Percentiles rank a stretch among this genome's conserved stretches.
These are phyloP conservation scores for Tipula confusa DNA, from an alignment of 2,888 invertebrate species.

Conservation along the genomic window DNA sequence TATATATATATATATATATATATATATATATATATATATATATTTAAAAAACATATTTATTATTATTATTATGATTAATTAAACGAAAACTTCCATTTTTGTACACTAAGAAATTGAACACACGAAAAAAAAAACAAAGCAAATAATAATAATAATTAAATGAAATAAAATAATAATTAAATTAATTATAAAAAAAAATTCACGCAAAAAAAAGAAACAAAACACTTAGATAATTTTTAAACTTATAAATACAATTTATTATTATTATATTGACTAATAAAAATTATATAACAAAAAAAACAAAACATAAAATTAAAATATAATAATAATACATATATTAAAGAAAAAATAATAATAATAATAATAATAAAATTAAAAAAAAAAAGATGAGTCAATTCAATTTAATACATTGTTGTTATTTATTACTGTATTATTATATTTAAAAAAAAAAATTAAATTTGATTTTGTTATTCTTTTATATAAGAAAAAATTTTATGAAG, in stretches of 20 bases:
- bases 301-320: not conserved
- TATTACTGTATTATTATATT: slow-evolving; percentile 27
- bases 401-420: slow-evolving; percentile 29
- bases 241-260: slow-evolving; percentile 16
- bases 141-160: not conserved
- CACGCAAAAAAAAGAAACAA: not conserved
- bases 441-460: slow-evolving; percentile 27
- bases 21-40: not conserved
- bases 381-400: slow-evolving; percentile 29
- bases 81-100: slow-evolving; percentile 25
- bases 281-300: slow-evolving; percentile 28
- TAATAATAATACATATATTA: slow-evolving; percentile 21
- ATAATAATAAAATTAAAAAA: slow-evolving; percentile 14
- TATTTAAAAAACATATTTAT: not conserved
- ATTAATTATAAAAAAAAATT: not conserved
- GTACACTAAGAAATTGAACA: slow-evolving; percentile 1
- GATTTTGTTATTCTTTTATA: slow-evolving; percentile 30
- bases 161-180: slow-evolving; percentile 25
- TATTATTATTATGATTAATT: slow-evolving; percentile 3
- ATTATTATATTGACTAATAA: slow-evolving; percentile 13
- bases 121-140: not conserved
- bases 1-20: not conserved
- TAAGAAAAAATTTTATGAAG: not conserved
- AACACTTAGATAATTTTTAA: slow-evolving; percentile 25
- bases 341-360: not conserved